A percentile compares a stretch with the other conserved stretches of the same genome.
These are phyloP conservation scores for Diorhabda carinulata DNA, from an alignment of 1,140 invertebrate species.

Conservation along the genomic window DNA sequence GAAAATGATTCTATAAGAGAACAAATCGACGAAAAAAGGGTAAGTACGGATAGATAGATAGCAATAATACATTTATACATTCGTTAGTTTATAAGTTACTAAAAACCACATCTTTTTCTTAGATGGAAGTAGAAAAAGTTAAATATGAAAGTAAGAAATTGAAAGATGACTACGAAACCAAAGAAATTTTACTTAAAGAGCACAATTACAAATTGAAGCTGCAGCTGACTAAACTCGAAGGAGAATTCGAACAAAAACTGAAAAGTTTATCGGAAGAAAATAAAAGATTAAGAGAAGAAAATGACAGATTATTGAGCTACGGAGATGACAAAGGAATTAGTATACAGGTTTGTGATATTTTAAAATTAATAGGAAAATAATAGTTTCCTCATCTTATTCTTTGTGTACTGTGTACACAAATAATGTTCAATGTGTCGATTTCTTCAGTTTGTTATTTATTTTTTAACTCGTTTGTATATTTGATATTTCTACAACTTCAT, in stretches of 20 bases:
- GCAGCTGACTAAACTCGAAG: slow-evolving; percentile 25
- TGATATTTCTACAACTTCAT: too few relatives aligned
- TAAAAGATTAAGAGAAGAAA: slow-evolving; percentile 41
- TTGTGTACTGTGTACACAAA: too few relatives aligned
- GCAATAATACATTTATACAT: too few relatives aligned
- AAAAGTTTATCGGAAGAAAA: slow-evolving; percentile 38
- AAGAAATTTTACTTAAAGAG: slow-evolving; percentile 35
- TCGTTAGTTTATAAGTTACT: background rate
- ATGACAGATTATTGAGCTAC: slow-evolving; percentile 37
- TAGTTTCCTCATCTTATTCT: too few relatives aligned
- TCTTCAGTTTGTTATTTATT: too few relatives aligned
- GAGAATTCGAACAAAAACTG: slow-evolving; percentile 27
- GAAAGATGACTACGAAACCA: slow-evolving; percentile 47
- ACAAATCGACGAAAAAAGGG: slow-evolving; percentile 44
- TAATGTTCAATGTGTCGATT: too few relatives aligned
- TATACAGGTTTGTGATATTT: slow-evolving; percentile 33
- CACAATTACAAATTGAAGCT: slow-evolving; percentile 28
- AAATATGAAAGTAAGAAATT: slow-evolving; percentile 44
- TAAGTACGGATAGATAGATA: background rate
- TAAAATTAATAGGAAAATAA: too few relatives aligned
- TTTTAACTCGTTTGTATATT: too few relatives aligned
- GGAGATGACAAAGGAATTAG: slow-evolving; percentile 36
- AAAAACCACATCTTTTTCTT: background rate
- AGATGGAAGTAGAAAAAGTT: slow-evolving; percentile 37
- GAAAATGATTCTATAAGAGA: slow-evolving; percentile 46